These are phyloP conservation scores for Crypturellus undulatus DNA, from an alignment of 2,113 vertebrate species.

Conservation along the genomic window DNA sequence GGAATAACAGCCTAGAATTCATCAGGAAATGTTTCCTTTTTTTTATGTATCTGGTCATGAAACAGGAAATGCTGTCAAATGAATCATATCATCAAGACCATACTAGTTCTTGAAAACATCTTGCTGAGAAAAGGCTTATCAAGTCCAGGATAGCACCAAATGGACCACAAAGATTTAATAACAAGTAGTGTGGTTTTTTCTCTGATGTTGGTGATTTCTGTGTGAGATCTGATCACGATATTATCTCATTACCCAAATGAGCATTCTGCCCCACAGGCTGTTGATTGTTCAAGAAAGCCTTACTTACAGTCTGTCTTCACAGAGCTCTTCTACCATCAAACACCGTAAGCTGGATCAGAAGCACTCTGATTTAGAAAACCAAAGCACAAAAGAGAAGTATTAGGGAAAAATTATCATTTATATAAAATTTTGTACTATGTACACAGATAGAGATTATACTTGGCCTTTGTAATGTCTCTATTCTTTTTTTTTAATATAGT, in stretches of 20 bases:
- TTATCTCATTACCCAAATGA: conserved; percentile 8
- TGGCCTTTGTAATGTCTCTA: neutral
- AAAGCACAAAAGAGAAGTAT: neutral
- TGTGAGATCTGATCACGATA: neutral
- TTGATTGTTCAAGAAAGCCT: neutral
- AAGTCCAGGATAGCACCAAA: neutral
- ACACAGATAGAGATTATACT: neutral
- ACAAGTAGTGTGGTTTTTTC: neutral
- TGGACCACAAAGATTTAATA: neutral
- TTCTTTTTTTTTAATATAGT: neutral
- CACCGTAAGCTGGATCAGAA: neutral
- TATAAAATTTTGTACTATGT: neutral
- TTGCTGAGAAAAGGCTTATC: neutral
- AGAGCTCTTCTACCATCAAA: neutral
- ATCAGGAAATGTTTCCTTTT: neutral
- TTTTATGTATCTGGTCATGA: neutral
- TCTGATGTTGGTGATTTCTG: neutral
- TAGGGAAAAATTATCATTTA: neutral
- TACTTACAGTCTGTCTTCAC: neutral
- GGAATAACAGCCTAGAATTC: neutral
- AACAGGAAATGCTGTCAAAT: conserved; percentile 14
- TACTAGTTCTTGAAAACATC: neutral
- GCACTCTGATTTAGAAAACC: neutral
- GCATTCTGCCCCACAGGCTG: neutral
- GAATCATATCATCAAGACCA: neutral